These are phyloP conservation scores for Manis javanica DNA, from an alignment of 2,797 vertebrate genomes.

Conservation along the genomic window DNA sequence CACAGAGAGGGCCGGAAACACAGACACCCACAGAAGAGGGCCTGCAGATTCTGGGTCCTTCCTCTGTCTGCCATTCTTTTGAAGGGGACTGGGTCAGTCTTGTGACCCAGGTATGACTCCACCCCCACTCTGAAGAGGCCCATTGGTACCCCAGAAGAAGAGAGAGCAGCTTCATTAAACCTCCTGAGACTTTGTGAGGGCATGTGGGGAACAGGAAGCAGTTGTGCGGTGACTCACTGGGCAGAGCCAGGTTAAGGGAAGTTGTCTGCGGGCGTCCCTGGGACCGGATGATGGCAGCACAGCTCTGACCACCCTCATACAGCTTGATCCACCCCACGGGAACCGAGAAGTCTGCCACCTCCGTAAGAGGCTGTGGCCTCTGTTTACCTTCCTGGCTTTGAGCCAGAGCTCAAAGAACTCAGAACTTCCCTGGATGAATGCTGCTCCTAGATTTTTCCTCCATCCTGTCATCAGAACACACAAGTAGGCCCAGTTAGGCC, in stretches of 20 bases:
- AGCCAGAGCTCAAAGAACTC: slow-evolving; percentile 40
- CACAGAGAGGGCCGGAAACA: slow-evolving; percentile 71
- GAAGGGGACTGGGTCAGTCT: slow-evolving; percentile 34
- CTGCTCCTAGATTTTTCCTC: slow-evolving; percentile 11
- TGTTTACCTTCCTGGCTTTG: slow-evolving; percentile 61
- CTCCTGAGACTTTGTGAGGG: slow-evolving; percentile 65
- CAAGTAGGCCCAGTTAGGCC: neutral
- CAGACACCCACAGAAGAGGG: slow-evolving; percentile 64
- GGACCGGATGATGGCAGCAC: slow-evolving; percentile 78
- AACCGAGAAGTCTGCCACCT: slow-evolving; percentile 44
- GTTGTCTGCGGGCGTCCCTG: slow-evolving; percentile 77
- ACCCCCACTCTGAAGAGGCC: neutral
- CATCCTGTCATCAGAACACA: neutral
- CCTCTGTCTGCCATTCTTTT: slow-evolving; percentile 35
- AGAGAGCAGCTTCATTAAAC: slow-evolving; percentile 52
- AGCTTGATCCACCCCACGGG: slow-evolving; percentile 49
- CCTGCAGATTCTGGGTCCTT: neutral
- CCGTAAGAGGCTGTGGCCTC: neutral
- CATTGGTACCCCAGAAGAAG: slow-evolving; percentile 58
- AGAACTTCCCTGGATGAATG: neutral
- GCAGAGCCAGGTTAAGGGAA: slow-evolving; percentile 83
- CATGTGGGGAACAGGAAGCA: slow-evolving; percentile 82
- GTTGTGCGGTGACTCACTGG: slow-evolving; percentile 80
- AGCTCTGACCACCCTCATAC: slow-evolving; percentile 63
- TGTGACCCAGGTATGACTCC: slow-evolving; percentile 41